These are phyloP conservation scores for Tamandua tetradactyla DNA, from an alignment of 2,797 vertebrate genomes.

Conservation along the genomic window DNA sequence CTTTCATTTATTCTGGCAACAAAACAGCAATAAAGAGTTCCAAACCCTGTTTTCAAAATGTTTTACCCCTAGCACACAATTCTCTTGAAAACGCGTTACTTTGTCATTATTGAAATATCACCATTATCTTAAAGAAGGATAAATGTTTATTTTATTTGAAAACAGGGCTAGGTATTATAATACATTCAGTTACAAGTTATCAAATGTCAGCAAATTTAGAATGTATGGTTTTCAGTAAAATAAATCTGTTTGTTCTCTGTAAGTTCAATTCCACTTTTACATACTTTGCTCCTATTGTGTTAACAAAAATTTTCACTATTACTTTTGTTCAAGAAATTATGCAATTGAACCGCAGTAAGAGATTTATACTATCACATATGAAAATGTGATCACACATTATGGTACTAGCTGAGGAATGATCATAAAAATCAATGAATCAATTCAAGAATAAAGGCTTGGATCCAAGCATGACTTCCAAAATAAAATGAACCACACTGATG, in stretches of 20 bases:
- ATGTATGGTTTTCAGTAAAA: not conserved
- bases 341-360: no score
- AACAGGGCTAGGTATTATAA: not conserved
- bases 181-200: not conserved
- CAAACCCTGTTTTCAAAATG: not conserved
- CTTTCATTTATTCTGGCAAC: not conserved
- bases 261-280: not conserved
- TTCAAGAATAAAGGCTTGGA: no score
- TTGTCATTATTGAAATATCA: not conserved
- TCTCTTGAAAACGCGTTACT: not conserved
- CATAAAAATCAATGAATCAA: no score
- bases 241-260: not conserved
- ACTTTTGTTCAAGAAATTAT: not conserved
- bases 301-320: not conserved
- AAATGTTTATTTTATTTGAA: not conserved
- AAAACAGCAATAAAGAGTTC: not conserved
- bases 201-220: not conserved
- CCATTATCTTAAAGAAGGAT: not conserved
- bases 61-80: not conserved
- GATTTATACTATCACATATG: no score
- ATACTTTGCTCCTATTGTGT: not conserved
- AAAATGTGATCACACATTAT: no score
- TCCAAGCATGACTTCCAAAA: no score
- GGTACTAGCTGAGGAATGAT: no score
- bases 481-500: not conserved